phyloP scores from a whole-genome alignment of 2,888 invertebrate species.

The Oligia fasciuncula region DNA sequence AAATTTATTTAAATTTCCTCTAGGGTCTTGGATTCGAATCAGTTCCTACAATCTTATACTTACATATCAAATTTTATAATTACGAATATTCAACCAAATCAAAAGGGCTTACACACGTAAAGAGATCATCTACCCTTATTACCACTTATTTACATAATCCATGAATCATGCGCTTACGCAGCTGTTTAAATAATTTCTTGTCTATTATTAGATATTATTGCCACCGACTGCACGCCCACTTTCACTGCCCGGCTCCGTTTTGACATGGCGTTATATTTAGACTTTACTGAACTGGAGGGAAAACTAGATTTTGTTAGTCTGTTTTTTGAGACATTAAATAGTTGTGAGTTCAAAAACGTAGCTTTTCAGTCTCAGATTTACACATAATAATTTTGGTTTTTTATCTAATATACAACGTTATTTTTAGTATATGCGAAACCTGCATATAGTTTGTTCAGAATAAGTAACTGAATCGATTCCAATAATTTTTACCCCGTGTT shows the following conservation, averaged over 20 bases:
- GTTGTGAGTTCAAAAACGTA: neutral
- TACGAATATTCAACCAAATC: neutral
- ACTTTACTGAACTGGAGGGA: conserved; percentile 11
- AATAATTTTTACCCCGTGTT: no score
- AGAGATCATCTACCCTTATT: conserved; percentile 26
- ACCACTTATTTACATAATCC: conserved; percentile 57
- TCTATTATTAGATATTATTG: conserved; percentile 49
- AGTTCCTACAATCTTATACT: no score
- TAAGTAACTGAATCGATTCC: no score
- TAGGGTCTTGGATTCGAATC: neutral
- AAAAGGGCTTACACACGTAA: conserved; percentile 11
- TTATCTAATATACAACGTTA: no score
- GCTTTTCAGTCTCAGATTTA: neutral
- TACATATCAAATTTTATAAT: neutral
- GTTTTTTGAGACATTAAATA: conserved; percentile 17
- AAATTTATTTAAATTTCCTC: no score
- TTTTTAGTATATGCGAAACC: no score
- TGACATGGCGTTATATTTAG: conserved; percentile 54
- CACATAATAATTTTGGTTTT: no score
- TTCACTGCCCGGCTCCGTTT: conserved; percentile 52
- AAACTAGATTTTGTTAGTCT: conserved; percentile 9
- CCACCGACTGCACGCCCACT: conserved; percentile 43
- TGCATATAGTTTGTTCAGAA: no score
- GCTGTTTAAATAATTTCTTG: conserved; percentile 67
- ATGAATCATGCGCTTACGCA: conserved; percentile 61